Conservation (phyloP, 2,888 invertebrate genomes). For the Selenia dentaria region DNA sequence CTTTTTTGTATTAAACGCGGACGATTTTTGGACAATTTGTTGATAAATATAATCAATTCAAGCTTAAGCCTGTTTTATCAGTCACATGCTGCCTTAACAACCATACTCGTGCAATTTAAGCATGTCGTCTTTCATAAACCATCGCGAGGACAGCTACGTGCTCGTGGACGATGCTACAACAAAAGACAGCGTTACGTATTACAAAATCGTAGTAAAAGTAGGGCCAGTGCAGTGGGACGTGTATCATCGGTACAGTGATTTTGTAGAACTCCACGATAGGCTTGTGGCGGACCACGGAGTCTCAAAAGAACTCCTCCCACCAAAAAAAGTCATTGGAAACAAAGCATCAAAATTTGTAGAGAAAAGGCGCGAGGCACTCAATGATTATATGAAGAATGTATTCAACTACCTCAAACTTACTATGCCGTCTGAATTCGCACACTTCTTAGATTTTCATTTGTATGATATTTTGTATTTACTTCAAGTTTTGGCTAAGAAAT, state of each 20-base stretch:
- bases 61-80: too few species aligned
- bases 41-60: too few species aligned
- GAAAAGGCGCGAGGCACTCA: conserved; percentile 91
- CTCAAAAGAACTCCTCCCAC: conserved; percentile 94
- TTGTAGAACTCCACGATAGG: conserved; percentile 93
- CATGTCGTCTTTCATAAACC: conserved; percentile 91
- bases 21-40: too few species aligned
- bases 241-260: conserved; percentile 95
- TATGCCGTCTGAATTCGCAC: conserved; percentile 92
- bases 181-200: conserved; percentile 88
- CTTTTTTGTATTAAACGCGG: too few species aligned
- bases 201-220: conserved; percentile 88
- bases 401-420: conserved; percentile 90
- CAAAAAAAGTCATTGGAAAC: conserved; percentile 96
- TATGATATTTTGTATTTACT: conserved; percentile 96
- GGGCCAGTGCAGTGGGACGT: conserved; percentile 93
- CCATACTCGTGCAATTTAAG: conserved; percentile 9
- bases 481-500: conserved; percentile 91
- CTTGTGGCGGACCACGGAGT: conserved; percentile 92
- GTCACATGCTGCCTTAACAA: too few species aligned
- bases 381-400: conserved; percentile 91
- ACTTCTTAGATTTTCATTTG: conserved; percentile 94
- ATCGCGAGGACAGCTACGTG: conserved; percentile 87
- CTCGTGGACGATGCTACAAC: conserved; percentile 87
- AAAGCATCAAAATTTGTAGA: conserved; percentile 95